Evolutionary conservation across 2,888 invertebrate genomes (phyloP).

Genomic region (Brenthis ino): DNA sequence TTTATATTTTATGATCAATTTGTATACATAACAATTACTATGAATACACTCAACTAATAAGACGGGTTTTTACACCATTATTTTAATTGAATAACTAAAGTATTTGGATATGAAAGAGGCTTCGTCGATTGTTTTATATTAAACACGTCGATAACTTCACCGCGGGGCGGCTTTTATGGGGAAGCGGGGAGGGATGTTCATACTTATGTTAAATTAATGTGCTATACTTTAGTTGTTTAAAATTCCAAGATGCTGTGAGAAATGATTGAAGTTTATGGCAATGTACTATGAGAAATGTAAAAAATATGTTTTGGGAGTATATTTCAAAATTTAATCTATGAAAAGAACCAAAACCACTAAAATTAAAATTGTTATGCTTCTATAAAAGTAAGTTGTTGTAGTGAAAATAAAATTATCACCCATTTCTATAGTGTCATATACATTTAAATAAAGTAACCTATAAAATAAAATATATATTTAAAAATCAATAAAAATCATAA

Average conservation of each 20-base stretch:
- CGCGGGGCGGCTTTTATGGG: conserved; percentile 26
- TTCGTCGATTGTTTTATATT: conserved; percentile 24
- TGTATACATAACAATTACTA: conserved; percentile 12
- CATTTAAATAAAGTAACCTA: no score
- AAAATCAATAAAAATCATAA: not conserved
- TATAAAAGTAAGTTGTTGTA: no score
- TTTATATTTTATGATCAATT: conserved; percentile 8
- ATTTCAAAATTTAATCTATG: not conserved
- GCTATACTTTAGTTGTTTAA: conserved; percentile 8
- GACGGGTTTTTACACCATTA: conserved; percentile 26
- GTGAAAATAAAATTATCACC: no score
- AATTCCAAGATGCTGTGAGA: not conserved
- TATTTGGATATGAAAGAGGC: conserved; percentile 24
- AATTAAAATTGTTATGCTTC: no score
- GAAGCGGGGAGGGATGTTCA: conserved; percentile 1
- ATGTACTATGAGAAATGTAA: not conserved
- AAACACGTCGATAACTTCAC: conserved; percentile 32
- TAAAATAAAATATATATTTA: not conserved
- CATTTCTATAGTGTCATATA: no score
- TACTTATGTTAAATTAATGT: conserved; percentile 17
- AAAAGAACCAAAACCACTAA: no score
- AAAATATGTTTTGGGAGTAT: not conserved
- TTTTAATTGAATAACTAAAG: conserved; percentile 21
- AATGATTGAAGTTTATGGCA: conserved; percentile 1
- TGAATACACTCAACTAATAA: conserved; percentile 13